These are phyloP conservation scores for Protonibea diacanthus DNA, from an alignment of 2,797 vertebrate species.

Conservation along the genomic window DNA sequence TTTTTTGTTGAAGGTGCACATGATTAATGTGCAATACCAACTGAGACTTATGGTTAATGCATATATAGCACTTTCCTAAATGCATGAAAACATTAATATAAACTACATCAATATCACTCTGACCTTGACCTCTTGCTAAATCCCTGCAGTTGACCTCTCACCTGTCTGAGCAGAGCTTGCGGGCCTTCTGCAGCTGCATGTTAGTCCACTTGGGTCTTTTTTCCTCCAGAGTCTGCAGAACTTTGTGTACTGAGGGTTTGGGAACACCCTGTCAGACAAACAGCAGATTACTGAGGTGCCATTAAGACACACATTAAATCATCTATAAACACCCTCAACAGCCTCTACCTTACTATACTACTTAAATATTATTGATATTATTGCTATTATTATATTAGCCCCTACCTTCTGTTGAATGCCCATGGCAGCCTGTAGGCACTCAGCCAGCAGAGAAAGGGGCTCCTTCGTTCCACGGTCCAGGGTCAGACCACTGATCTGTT, in stretches of 20 bases:
- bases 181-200: slow-evolving; percentile 91
- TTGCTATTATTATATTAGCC: slow-evolving; percentile 12
- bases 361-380: not conserved
- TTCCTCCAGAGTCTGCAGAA: slow-evolving; percentile 91
- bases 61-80: slow-evolving; percentile 13
- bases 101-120: slow-evolving; percentile 32
- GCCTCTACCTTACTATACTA: not conserved
- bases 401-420: slow-evolving; percentile 85
- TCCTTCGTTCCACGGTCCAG: slow-evolving; percentile 91
- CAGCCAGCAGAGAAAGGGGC: slow-evolving; percentile 87
- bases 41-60: slow-evolving; percentile 26
- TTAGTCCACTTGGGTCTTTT: slow-evolving; percentile 92
- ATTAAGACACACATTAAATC: slow-evolving; percentile 16
- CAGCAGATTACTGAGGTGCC: slow-evolving; percentile 8
- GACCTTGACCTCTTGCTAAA: slow-evolving; percentile 47
- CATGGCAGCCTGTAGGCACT: slow-evolving; percentile 90
- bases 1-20: slow-evolving; percentile 30
- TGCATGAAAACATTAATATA: slow-evolving; percentile 27
- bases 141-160: slow-evolving; percentile 78
- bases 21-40: slow-evolving; percentile 55
- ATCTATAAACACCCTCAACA: not conserved
- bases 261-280: slow-evolving; percentile 78
- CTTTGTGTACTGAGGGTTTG: slow-evolving; percentile 89
- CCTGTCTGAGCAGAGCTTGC: slow-evolving; percentile 89
- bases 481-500: slow-evolving; percentile 87